Conservation (phyloP, 2,797 vertebrate genomes). For the Ispidina lecontei region DNA sequence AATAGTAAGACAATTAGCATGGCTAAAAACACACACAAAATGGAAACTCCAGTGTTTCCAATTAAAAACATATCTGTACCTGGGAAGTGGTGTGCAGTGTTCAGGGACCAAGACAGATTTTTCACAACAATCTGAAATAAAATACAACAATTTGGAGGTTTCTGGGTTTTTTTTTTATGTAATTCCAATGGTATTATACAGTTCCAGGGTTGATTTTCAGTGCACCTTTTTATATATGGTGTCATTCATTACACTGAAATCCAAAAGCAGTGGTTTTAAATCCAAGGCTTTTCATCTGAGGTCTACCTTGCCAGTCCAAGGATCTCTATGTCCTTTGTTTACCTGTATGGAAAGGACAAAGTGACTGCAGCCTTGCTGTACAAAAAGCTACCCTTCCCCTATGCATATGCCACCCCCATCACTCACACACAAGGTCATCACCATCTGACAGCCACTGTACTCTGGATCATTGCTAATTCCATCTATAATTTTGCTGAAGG, state of each 20-base stretch:
- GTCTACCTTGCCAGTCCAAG: neutral
- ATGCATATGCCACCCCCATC: no score
- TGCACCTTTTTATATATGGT: neutral
- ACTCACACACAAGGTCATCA: neutral
- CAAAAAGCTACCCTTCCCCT: neutral
- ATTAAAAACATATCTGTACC: neutral
- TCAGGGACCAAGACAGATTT: neutral
- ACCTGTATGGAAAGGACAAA: neutral
- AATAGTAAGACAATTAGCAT: neutral
- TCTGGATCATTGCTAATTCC: neutral
- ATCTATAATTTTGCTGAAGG: neutral
- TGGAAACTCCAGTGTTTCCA: neutral
- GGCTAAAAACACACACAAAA: neutral
- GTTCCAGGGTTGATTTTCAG: neutral
- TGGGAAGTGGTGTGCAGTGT: neutral
- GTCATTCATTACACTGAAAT: neutral
- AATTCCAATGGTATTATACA: neutral
- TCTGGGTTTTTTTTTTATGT: neutral
- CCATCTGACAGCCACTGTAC: neutral
- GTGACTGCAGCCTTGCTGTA: neutral
- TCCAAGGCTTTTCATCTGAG: neutral
- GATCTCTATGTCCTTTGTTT: neutral
- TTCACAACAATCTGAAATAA: neutral
- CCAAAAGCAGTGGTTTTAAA: neutral
- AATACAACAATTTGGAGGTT: neutral